Base-by-base conservation (phyloP, 2,888 invertebrate species). In the Willowsia nigromaculata region DNA sequence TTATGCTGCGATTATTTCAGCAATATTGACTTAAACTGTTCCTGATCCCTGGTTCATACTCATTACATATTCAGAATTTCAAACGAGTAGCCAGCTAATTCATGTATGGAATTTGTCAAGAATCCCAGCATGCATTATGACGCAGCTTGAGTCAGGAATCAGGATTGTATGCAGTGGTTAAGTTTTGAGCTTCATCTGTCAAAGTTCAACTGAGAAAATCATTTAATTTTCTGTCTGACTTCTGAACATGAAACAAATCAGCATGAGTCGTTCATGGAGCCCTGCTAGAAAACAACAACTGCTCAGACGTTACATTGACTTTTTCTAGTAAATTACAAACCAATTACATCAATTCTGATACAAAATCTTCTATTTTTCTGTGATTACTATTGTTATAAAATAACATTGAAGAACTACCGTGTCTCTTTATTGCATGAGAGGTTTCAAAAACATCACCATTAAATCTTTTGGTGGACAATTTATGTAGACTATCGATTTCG, bases 301-400 rank as follows among this genome's bases (percentile, higher is more conserved):
- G 50, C 11, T 71, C 40, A 18, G 7, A 40, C 22, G 15, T 1
- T 40, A 18, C 22, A 18, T 22, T 37, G 71, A 37, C 2, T 71
- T 30, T 15, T 30, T 62, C 1, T 22, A 40, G 71, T 40, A 71
- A 71, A 71, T 71, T 71, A 13, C n/a, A 2, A 40, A 13, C 40
- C 71, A 71, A 71, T 71, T 71, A 62, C 62, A 62, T 15, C 15
- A 62, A 9, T 62, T 62, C n/a, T 6, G 59, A 59, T 59, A n/a
- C 5, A 68, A 33, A 33, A 68, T 37, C 33, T 33, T 68, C n/a
- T 5, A 1, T 68, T 2, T 30, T 37, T 33, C 15, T 33, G 3
- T 30, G 1, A 33, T 68, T 7, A 53, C n/a, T 68, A n/a, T 6
- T 27, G 18, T 33, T 68, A 7, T 33, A 68, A 33, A 33, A 18